These are phyloP conservation scores for Polyommatus iphigenia DNA, from an alignment of 2,888 invertebrate species.

Conservation along the genomic window DNA sequence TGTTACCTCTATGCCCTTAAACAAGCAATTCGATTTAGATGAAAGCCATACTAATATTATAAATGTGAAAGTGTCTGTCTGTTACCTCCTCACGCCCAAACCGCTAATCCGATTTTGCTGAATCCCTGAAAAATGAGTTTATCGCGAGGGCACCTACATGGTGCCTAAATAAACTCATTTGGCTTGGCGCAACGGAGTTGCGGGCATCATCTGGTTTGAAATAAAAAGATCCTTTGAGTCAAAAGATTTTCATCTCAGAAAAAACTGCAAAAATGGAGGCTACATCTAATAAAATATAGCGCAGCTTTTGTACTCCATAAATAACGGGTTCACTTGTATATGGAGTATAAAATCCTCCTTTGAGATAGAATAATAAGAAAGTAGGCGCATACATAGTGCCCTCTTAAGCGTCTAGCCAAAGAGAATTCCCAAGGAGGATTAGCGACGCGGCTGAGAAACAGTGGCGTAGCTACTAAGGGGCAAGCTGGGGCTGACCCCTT, in stretches of 20 bases:
- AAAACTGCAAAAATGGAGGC: too few species aligned
- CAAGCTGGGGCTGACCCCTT: neutral
- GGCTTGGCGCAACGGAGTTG: too few species aligned
- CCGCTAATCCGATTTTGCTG: too few species aligned
- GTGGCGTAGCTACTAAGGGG: neutral
- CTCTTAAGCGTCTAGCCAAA: constrained; percentile 28
- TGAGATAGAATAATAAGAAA: constrained; percentile 23
- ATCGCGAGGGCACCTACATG: too few species aligned
- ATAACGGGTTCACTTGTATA: neutral
- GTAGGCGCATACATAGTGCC: constrained; percentile 29
- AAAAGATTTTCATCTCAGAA: too few species aligned
- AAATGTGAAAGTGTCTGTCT: too few species aligned
- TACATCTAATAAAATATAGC: neutral
- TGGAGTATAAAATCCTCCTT: constrained; percentile 22
- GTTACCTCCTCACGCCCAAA: too few species aligned
- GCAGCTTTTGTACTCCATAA: neutral
- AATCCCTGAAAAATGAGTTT: too few species aligned
- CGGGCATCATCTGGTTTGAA: too few species aligned
- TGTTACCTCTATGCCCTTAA: neutral
- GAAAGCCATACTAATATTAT: too few species aligned
- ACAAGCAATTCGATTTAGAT: neutral
- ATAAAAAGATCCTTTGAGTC: too few species aligned
- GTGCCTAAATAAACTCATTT: too few species aligned
- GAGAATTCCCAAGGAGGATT: constrained; percentile 31
- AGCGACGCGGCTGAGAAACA: neutral